Evolutionary conservation across 2,797 vertebrate species (phyloP), one percentile per base, ranked within the genome.

Genomic region (Xyrichtys novacula): DNA sequence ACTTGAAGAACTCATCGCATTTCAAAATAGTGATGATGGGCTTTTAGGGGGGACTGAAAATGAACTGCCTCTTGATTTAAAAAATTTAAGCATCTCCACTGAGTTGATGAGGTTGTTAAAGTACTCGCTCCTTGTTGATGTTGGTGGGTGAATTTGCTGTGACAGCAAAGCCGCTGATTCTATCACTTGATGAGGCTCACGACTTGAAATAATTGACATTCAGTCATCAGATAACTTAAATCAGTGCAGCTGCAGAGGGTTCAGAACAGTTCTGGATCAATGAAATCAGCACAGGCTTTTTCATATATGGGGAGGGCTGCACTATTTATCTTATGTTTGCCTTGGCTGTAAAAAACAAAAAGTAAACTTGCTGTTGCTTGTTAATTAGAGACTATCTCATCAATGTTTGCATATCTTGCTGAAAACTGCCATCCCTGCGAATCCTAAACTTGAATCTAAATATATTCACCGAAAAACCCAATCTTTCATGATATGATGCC

Each of bases 201-300:
- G 4, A 31, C 66, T 74, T 69, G 54, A 67, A 79, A 77, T 83
- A 80, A 80, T 70, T 78, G 56, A 75, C 64, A 74, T 77, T 65
- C 57, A 71, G 52, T 70, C 64, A 61, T 80, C 43, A 48, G 48
- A 82, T 72, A 76, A 65, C 65, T 76, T 60, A 61, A 82, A 82
- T 72, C 68, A 71, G 54, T 70, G 70, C 70, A 60, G 73, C 74
- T 75, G 67, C 47, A 29, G 79, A 54, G 11, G 17, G 7, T 49
- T 49, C 54, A 70, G 23, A 67, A 31, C 38, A 43, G 43, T 48
- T 68, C 34, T 60, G 49, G 44, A 81, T 83, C 65, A 66, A 73
- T 78, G 34, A 61, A 71, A 84, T 72, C 62, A 71, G 55, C 61
- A 61, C 14, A 34, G 32, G 59, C 3, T 0, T 65, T 60, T 56